Base-by-base conservation (phyloP, 2,113 vertebrate genomes). In the Microtus oregoni region DNA sequence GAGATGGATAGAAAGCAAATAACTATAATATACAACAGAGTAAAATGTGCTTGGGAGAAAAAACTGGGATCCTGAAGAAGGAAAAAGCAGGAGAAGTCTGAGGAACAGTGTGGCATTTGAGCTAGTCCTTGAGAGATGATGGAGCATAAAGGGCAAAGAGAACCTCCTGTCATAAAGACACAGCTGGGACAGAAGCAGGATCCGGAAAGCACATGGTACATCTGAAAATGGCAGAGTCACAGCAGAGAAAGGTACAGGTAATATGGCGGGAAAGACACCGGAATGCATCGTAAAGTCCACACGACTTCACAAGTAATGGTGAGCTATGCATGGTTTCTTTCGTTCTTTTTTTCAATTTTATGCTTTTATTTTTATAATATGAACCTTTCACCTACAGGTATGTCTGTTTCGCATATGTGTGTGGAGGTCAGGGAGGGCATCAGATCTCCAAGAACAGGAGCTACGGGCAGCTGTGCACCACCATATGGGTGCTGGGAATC, bases 51-150 rank as follows among this genome's bases (percentile, higher is more conserved):
- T 93, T 7, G 61, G 32, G 22, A 77, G 85, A 91, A 47, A 93
- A 90, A 86, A 73, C 55, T 32, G 38, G 19, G 14, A 76, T 61
- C 93, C 68, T 77, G 61, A 89, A 52, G 65, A 92, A 72, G 83
- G 86, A 95, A 86, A 86, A 90, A 89, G 96, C 88, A 26, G 41
- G 44, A 77, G 94, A 90, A 52, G 65, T 95, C 90, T 94, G 61
- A 88, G 35, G 41, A 72, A 95, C 61, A 72, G 86, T 77, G 9
- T 90, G 92, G 24, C 65, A 97, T 92, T 93, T 96, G 90, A 97
- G 93, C 55, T 92, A 38, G 44, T 77, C 83, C 90, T 93, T 96
- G 65, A 94, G 90, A 92, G 58, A 92, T 58, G 92, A 92, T 17
- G 30, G 83, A 83, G 47, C 72, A 24, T 73, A 92, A 92, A 75